Evolutionary conservation across 2,888 invertebrate species (phyloP), one percentile per base, ranked within the genome.

Genomic region (Siphlonurus alternatus): DNA sequence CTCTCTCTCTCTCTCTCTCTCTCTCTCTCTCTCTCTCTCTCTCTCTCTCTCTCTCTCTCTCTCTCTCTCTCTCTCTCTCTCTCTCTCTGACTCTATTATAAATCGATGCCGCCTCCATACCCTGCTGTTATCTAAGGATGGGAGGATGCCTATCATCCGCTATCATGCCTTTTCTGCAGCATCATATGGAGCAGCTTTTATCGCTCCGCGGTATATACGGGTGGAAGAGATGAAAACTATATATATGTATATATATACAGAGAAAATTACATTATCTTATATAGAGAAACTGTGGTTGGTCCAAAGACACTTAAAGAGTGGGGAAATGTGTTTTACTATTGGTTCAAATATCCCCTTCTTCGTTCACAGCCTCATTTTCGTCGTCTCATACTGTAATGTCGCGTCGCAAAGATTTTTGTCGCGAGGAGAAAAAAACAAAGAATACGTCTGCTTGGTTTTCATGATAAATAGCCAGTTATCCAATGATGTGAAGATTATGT

Each of bases 401-500:
- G 15, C 38, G 38, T 38, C 38, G 15, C 5, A 15, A 38, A 38
- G 38, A 38, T 38, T 5, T 38, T 38, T 38, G 38, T 38, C 38
- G 38, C 38, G 5, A 38, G 38, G 15, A 38, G 38, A 38, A 38
- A 38, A 38, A 38, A 38, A 38, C 38, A 10, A 38, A 38, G n/a
- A n/a, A n/a, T n/a, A n/a, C n/a, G 38, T 5, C 38, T 38, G 15
- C 38, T 10, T 38, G 38, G 7, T 38, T 15, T 15, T 38, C 38
- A 38, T 56, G 56, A 56, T 22, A 56, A 56, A 56, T 10, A n/a
- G 56, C 56, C 56, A 56, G 56, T 22, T 22, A 22, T 22, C 56
- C 56, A n/a, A 56, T 56, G 56, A 56, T 56, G 22, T n/a, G 19
- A 22, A 56, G 56, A 56, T 56, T 56, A 56, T 56, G 56, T 22